These are phyloP conservation scores for Eupsilia transversa DNA, from an alignment of 2,888 invertebrate genomes.

Conservation along the genomic window DNA sequence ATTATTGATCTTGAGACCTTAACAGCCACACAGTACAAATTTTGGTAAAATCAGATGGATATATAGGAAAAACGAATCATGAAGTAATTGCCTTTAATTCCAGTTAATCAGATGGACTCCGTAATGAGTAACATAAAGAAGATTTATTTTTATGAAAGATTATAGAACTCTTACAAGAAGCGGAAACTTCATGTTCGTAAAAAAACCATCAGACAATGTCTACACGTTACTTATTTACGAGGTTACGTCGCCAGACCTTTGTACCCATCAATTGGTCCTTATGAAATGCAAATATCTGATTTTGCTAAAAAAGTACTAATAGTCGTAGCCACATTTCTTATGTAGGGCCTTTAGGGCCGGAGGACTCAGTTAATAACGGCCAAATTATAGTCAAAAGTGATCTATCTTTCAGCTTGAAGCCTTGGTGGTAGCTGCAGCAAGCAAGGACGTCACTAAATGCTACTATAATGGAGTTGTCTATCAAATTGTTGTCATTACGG, in stretches of 20 bases:
- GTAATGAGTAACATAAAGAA: neutral
- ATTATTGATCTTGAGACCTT: neutral
- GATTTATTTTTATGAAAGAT: neutral
- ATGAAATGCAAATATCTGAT: neutral
- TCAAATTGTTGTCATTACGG: neutral
- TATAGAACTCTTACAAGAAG: neutral
- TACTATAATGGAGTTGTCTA: neutral
- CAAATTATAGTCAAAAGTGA: neutral
- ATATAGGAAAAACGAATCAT: neutral
- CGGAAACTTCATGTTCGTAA: neutral
- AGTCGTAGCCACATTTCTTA: neutral
- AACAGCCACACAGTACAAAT: neutral
- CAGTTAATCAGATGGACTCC: no score
- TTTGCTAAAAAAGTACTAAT: neutral
- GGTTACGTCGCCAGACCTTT: neutral
- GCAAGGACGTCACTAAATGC: slow-evolving; percentile 7
- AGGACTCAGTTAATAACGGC: neutral
- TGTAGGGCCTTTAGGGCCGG: no score
- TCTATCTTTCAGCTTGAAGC: slow-evolving; percentile 35
- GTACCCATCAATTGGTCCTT: neutral
- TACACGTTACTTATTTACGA: neutral
- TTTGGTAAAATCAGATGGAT: neutral
- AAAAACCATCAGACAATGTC: no score
- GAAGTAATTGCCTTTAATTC: neutral
- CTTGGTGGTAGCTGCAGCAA: neutral